These are phyloP conservation scores for Psittacula echo DNA, from an alignment of 2,797 vertebrate genomes.

Conservation along the genomic window DNA sequence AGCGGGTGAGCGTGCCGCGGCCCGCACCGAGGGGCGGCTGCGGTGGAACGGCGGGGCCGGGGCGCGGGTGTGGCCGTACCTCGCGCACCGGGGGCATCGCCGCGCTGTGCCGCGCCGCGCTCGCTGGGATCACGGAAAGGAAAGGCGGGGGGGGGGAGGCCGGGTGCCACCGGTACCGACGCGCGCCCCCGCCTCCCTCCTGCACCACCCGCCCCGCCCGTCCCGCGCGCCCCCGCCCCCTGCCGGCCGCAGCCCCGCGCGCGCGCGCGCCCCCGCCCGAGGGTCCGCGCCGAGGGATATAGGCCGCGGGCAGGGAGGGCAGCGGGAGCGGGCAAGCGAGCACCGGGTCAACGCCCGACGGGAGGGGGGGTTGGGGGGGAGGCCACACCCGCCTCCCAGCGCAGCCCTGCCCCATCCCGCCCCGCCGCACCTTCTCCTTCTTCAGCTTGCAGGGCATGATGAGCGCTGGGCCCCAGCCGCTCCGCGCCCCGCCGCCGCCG, in stretches of 20 bases:
- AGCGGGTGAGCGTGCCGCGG: neutral
- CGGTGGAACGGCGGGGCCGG: neutral
- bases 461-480: conserved; percentile 47
- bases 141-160: too few species aligned
- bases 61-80: neutral
- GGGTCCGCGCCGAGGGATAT: neutral
- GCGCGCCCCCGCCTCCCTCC: neutral
- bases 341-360: conserved; percentile 32
- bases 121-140: neutral
- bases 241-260: conserved; percentile 10
- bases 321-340: neutral
- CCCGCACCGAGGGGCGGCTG: neutral
- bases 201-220: neutral
- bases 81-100: neutral
- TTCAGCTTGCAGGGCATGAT: conserved; percentile 81
- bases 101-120: neutral
- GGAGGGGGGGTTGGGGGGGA: too few species aligned
- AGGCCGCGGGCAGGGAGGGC: conserved; percentile 22
- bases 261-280: conserved; percentile 1
- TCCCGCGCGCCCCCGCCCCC: neutral
- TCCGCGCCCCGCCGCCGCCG: conserved; percentile 47
- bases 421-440: conserved; percentile 76
- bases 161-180: neutral
- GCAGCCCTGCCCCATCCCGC: too few species aligned
- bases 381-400: too few species aligned